Percentiles rank a stretch among this genome's conserved stretches.
These are phyloP conservation scores for Hypothenemus hampei DNA, from an alignment of 1,140 invertebrate genomes.

Conservation along the genomic window DNA sequence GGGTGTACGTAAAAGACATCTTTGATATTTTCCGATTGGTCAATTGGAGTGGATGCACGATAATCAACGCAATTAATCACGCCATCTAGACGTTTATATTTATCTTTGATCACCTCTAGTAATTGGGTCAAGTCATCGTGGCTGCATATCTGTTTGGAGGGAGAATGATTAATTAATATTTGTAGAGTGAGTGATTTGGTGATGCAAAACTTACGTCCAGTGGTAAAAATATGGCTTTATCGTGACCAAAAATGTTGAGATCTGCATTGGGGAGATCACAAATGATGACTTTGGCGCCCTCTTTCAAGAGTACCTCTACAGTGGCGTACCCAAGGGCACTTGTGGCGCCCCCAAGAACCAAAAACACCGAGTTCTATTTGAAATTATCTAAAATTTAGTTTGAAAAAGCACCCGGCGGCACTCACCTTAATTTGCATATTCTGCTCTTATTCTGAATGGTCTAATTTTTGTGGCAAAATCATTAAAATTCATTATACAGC, in stretches of 20 bases:
- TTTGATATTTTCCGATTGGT: neutral
- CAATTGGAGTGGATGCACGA: neutral
- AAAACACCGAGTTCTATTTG: slow-evolving; percentile 20
- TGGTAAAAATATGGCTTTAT: slow-evolving; percentile 22
- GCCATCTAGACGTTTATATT: slow-evolving; percentile 17
- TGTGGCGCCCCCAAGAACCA: slow-evolving; percentile 23
- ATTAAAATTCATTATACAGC: neutral
- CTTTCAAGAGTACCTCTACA: slow-evolving; percentile 11
- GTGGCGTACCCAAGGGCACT: slow-evolving; percentile 10
- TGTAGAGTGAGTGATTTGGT: too few relatives aligned
- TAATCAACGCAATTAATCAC: slow-evolving; percentile 17
- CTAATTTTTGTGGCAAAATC: neutral
- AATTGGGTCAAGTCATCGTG: slow-evolving; percentile 11
- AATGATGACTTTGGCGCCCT: slow-evolving; percentile 15
- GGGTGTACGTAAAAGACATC: neutral
- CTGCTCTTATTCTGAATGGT: neutral
- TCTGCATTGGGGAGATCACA: slow-evolving; percentile 13
- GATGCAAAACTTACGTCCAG: slow-evolving; percentile 9
- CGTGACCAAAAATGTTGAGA: slow-evolving; percentile 20
- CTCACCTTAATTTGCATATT: neutral
- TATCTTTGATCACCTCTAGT: slow-evolving; percentile 8
- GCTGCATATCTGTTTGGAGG: neutral
- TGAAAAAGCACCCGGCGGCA: neutral
- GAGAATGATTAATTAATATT: neutral
- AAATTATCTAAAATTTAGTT: neutral